Conservation (phyloP, 2,888 invertebrate genomes). For the Epistrophella euchroma region DNA sequence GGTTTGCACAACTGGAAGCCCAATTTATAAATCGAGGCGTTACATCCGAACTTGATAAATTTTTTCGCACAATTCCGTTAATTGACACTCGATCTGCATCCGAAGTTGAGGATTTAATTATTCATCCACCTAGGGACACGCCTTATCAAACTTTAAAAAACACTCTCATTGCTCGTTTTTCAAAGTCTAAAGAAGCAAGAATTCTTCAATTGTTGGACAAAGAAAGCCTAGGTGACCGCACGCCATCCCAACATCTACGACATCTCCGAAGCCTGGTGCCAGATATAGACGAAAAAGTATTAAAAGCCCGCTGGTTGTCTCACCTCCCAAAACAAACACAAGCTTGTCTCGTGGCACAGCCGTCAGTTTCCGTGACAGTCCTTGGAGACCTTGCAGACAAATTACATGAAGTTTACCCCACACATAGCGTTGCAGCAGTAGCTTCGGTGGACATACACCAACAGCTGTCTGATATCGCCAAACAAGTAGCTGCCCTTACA, state of each 20-base stretch:
- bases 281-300: slow-evolving; percentile 9
- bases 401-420: slow-evolving; percentile 3
- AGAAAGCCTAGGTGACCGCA: slow-evolving; percentile 44
- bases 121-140: slow-evolving; percentile 28
- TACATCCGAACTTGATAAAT: slow-evolving; percentile 73
- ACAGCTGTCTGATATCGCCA: neutral
- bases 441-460: neutral
- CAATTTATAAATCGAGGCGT: slow-evolving; percentile 72
- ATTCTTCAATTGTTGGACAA: slow-evolving; percentile 40
- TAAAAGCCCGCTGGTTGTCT: slow-evolving; percentile 49
- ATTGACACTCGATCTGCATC: slow-evolving; percentile 47
- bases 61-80: slow-evolving; percentile 62
- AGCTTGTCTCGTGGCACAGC: slow-evolving; percentile 26
- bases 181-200: slow-evolving; percentile 27
- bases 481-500: too few relatives aligned
- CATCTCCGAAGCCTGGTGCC: slow-evolving; percentile 29
- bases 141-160: slow-evolving; percentile 40
- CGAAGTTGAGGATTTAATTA: slow-evolving; percentile 43
- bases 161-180: slow-evolving; percentile 22
- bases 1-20: slow-evolving; percentile 77
- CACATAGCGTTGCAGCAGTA: neutral
- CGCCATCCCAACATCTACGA: slow-evolving; percentile 42
- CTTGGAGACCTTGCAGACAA: slow-evolving; percentile 21
- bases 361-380: neutral
- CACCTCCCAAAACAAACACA: slow-evolving; percentile 38